Evolutionary conservation across 1,140 invertebrate genomes (phyloP), one percentile per base, ranked within the genome.

Genomic region (Mizuhopecten yessoensis): DNA sequence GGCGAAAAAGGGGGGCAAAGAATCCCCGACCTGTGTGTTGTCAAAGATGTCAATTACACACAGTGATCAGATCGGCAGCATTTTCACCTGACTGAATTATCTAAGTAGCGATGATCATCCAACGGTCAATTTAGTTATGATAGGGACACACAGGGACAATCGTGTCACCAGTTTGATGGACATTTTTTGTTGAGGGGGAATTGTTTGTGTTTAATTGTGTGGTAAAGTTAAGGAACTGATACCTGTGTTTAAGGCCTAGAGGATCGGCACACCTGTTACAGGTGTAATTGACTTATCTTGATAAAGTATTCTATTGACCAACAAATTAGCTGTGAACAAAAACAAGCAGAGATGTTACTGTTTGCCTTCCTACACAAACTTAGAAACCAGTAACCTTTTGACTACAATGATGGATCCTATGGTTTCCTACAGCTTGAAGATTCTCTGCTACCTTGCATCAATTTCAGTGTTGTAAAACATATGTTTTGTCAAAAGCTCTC

Each of bases 261-360:
- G 2, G 57, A 75, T n/a, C 17, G n/a, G 9, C 57, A 75, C 57
- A 75, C 57, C 57, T 75, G 57, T 29, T 75, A 23, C n/a, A 1
- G 57, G 9, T 0, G 9, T 75, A 75, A 75, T 75, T 75, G 57
- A 75, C 57, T 29, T 75, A 29, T 75, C 57, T 75, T 45, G 42
- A 45, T 45, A 7, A 45, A 17, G 17, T 13, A 45, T 45, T 75
- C n/a, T 75, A 75, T 75, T 75, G 57, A 29, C 57, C n/a, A 75
- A 75, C 57, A 75, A 75, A 75, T 75, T 75, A 75, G 9, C 57
- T 75, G 57, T 75, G 57, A 75, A 75, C 57, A 75, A 75, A 57
- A 75, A 75, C 57, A 75, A 75, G n/a, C n/a, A n/a, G 17, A 75
- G 57, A 75, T 75, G 57, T 75, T 75, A 29, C 57, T 7, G 57